Base-by-base conservation (phyloP, 2,797 vertebrate species). In the Manis pentadactyla region DNA sequence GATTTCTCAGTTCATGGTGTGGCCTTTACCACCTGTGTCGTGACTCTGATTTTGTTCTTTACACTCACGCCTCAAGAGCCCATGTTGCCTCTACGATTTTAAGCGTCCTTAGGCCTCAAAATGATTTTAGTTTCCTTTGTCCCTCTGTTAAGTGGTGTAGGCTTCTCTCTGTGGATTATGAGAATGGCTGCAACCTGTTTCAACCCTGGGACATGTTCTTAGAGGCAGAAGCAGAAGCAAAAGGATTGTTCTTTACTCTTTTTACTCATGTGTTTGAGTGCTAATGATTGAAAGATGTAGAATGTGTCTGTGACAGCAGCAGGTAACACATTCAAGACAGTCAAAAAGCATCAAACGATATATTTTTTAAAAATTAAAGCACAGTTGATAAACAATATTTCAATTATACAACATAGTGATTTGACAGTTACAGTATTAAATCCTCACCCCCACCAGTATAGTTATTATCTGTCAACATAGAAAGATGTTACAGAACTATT, bases 231-330 rank as follows among this genome's bases (percentile, higher is more conserved):
- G 10, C 2, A 57, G 7, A 87, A 59, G 3, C 14, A 4, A 34
- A 29, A 63, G 63, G 11, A 23, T 25, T 14, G 0, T 46, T 23
- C 17, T 68, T 93, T 25, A 4, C 10, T 1, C 1, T 89, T 69
- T 34, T 27, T 21, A 15, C 4, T 31, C 5, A 34, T 31, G 31
- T 53, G 7, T 64, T 64, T 59, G 53, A 73, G 13, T 29, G 7
- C 9, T n/a, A 34, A 59, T 17, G 15, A 11, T 29, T 63, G 71
- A 31, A n/a, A 53, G 11, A n/a, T 21, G 10, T 46, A 12, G 46
- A 46, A 46, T 9, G 11, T 18, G 2, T n/a, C 13, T 25, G 0
- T 19, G 2, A 23, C 3, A 55, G 61, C 27, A 46, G 4, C 18
- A 9, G n/a, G 14, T 74, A 31, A n/a, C 14, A 2, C 2, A 14